Evolutionary conservation across 2,888 invertebrate genomes (phyloP).

Genomic region (Brassicogethes aeneus): DNA sequence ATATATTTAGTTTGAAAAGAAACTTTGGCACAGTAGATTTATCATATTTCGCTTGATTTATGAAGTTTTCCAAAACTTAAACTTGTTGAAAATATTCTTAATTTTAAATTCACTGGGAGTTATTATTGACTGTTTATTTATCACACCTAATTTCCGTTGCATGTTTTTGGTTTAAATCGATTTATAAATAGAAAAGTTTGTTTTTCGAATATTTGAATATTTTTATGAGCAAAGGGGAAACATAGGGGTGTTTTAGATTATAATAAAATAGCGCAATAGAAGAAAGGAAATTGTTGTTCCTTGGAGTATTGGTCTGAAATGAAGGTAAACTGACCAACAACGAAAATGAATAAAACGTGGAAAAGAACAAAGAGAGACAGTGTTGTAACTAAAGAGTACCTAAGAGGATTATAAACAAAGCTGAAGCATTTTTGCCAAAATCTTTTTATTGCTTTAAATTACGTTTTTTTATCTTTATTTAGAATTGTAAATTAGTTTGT

Average conservation of each 20-base stretch:
- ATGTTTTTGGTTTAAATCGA: no score
- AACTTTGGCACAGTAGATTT: no score
- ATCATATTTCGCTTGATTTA: no score
- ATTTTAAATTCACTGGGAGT: no score
- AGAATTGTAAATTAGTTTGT: conserved; percentile 10
- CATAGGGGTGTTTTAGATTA: neutral
- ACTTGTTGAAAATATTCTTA: no score
- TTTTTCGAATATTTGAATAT: no score
- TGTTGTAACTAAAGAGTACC: neutral
- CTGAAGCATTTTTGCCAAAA: neutral
- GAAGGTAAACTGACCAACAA: neutral
- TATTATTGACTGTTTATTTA: no score
- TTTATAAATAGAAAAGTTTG: no score
- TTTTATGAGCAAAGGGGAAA: no score
- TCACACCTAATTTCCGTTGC: no score
- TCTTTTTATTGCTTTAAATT: conserved; percentile 4
- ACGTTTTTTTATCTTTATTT: conserved; percentile 4
- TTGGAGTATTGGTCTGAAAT: neutral
- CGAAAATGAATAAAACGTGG: neutral
- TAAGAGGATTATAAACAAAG: neutral
- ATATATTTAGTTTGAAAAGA: no score
- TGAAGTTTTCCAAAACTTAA: no score
- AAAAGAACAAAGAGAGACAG: neutral
- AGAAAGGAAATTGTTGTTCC: neutral
- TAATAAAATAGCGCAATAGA: neutral